phyloP scores from a whole-genome alignment of 1,140 invertebrate genomes.

The Teleopsis dalmanni region DNA sequence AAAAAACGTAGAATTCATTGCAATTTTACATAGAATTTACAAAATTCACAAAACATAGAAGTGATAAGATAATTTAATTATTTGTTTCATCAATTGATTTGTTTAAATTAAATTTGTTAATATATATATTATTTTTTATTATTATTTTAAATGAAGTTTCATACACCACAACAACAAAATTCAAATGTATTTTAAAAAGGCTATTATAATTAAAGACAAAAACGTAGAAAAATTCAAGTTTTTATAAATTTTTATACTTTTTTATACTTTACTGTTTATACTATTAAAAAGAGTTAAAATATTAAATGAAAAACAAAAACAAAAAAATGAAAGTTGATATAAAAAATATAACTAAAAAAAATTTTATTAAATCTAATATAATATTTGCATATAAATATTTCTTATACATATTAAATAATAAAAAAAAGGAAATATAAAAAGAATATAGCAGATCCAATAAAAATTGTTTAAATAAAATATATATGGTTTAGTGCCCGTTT shows the following conservation, averaged over 20 bases:
- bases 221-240: conserved; percentile 3
- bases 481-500: too few species aligned
- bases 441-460: background rate
- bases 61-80: too few species aligned
- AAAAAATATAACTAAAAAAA: background rate
- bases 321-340: background rate
- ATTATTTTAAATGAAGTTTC: background rate
- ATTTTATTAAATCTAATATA: background rate
- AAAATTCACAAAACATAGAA: too few species aligned
- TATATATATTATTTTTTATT: too few species aligned
- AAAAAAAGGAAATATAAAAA: background rate
- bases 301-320: background rate
- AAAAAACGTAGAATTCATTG: too few species aligned
- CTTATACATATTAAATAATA: too few species aligned
- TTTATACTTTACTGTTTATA: background rate
- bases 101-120: too few species aligned
- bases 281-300: background rate
- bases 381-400: too few species aligned
- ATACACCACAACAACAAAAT: background rate
- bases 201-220: background rate
- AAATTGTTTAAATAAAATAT: background rate
- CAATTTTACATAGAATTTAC: too few species aligned
- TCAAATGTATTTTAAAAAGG: background rate
- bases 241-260: conserved; percentile 9
- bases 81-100: too few species aligned